phyloP scores from a whole-genome alignment of 2,113 vertebrate genomes.

The Coreoperca whiteheadi region DNA sequence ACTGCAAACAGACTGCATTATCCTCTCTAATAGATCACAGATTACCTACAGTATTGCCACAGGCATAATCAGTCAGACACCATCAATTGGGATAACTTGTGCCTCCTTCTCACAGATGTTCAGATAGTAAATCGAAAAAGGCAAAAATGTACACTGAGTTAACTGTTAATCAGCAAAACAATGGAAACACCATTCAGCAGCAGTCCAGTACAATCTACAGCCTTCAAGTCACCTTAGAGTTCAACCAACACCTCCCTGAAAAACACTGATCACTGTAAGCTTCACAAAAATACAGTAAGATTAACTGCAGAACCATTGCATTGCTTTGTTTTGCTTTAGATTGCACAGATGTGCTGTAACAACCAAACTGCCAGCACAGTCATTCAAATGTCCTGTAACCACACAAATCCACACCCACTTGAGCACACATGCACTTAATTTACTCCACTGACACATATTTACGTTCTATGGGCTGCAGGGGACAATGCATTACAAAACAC shows the following conservation, averaged over 20 bases:
- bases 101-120: slow-evolving; percentile 8
- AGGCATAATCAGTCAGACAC: slow-evolving; percentile 17
- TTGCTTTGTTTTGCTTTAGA: slow-evolving; percentile 10
- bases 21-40: slow-evolving; percentile 16
- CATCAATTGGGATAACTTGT: neutral
- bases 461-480: slow-evolving; percentile 19
- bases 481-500: neutral
- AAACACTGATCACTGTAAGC: neutral
- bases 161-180: neutral
- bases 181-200: neutral
- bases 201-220: slow-evolving; percentile 1
- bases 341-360: neutral
- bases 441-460: slow-evolving; percentile 67
- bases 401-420: slow-evolving; percentile 27
- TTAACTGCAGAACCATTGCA: neutral
- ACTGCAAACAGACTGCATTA: slow-evolving; percentile 13
- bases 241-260: neutral
- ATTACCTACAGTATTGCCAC: slow-evolving; percentile 15
- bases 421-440: slow-evolving; percentile 32
- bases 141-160: neutral
- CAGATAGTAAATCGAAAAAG: neutral
- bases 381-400: slow-evolving; percentile 27
- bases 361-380: slow-evolving; percentile 15
- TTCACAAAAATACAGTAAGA: neutral
- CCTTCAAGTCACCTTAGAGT: neutral